These are phyloP conservation scores for Piaya cayana DNA, from an alignment of 2,113 vertebrate species.

Conservation along the genomic window DNA sequence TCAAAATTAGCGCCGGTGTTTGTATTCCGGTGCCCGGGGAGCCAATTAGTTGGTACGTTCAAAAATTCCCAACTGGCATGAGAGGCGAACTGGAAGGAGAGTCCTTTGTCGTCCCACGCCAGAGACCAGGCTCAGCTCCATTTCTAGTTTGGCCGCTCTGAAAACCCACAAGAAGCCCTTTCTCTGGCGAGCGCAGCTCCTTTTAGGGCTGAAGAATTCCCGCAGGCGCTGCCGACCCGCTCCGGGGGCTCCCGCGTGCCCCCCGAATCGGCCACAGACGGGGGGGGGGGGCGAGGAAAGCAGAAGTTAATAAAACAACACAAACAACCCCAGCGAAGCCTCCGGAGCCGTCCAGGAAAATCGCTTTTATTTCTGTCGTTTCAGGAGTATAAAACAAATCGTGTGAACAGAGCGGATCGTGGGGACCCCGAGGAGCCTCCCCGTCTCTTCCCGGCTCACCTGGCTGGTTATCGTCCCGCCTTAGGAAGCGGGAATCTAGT, in stretches of 20 bases:
- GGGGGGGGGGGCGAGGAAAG: background rate
- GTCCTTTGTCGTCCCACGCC: conserved; percentile 46
- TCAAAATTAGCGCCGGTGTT: conserved; percentile 57
- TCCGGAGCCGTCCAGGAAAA: conserved; percentile 30
- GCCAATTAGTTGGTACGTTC: background rate
- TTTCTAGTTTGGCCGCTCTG: conserved; percentile 61
- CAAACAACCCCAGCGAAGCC: background rate
- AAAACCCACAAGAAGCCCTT: conserved; percentile 62
- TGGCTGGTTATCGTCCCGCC: conserved; percentile 2
- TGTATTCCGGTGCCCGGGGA: conserved; percentile 16
- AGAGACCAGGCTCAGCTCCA: conserved; percentile 53
- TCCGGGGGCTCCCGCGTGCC: conserved; percentile 3
- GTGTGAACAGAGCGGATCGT: conserved; percentile 54
- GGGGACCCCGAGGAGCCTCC: conserved; percentile 41
- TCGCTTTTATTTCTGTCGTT: conserved; percentile 69
- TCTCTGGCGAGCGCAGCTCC: conserved; percentile 60
- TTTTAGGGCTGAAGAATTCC: conserved; percentile 69
- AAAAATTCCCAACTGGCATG: conserved; percentile 38
- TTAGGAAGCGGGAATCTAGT: conserved; percentile 22
- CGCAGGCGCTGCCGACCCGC: background rate
- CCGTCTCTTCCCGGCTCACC: background rate
- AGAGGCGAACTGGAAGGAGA: no score
- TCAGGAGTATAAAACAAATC: conserved; percentile 66
- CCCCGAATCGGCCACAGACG: background rate
- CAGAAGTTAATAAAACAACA: background rate